Base-by-base conservation (phyloP, 2,797 vertebrate genomes). In the Acanthiza pusilla region DNA sequence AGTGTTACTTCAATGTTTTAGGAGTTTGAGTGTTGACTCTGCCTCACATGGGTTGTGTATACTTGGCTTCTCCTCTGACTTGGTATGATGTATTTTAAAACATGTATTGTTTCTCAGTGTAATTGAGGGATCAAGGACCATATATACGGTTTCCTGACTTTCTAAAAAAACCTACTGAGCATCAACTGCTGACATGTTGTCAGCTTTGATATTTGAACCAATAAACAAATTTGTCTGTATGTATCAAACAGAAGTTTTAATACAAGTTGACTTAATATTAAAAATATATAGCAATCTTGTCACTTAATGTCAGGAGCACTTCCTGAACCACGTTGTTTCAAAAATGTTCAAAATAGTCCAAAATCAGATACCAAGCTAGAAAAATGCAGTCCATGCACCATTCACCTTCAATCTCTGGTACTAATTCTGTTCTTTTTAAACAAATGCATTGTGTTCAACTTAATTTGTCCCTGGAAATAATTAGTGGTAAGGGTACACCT, bases 401-500 rank as follows among this genome's bases (percentile, higher is more conserved):
- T 60, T 48, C 19, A 26, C 54, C 23, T 73, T 54, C 19, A 48
- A 0, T 55, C 47, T 73, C 61, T 71, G 61, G 32, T 73, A 50
- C 22, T 79, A 84, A 87, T 91, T 85, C 51, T 70, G 36, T 86
- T 88, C 25, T 50, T 77, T 45, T 73, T 73, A 74, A 91, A 82
- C 57, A 87, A 83, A 76, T 34, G 11, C 32, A 18, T 77, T 77
- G 54, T 72, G 53, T 87, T 88, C 50, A 73, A 2, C 30, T 74
- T 40, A 51, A 34, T 57, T 85, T 57, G 55, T 81, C 60, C 67
- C 89, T 96, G 94, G 94, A 95, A 95, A 63, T 74, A 85, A 93
- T 97, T 92, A 96, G 80, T 61, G 73, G 62, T 11, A 2, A 62
- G 75, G 63, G 82, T 95, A 73, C 71, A 86, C 74, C 76, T 96